phyloP scores from a whole-genome alignment of 2,797 vertebrate genomes.

The Morus bassanus region DNA sequence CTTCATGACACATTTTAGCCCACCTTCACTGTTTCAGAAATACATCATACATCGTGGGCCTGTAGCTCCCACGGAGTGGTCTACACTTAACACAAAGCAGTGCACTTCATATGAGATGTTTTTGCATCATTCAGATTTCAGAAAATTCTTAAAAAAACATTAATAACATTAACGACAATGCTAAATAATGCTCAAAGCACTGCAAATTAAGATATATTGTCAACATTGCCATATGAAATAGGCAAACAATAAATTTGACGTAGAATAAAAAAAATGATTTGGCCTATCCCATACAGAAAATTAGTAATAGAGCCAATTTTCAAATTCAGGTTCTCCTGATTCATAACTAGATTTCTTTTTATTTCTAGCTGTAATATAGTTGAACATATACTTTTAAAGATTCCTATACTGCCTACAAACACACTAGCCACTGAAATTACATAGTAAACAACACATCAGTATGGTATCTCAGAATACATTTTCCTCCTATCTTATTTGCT shows the following conservation, averaged over 20 bases:
- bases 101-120: background rate
- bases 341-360: background rate
- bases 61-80: background rate
- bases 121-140: background rate
- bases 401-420: background rate
- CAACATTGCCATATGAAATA: background rate
- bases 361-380: background rate
- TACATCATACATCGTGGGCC: accelerated
- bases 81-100: background rate
- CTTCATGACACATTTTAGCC: background rate
- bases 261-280: background rate
- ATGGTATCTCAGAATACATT: background rate
- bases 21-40: background rate
- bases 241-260: background rate
- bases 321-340: background rate
- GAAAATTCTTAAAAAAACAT: background rate
- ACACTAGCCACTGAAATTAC: background rate
- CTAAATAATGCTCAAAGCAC: background rate
- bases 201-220: background rate
- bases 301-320: background rate
- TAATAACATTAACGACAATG: background rate
- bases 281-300: background rate
- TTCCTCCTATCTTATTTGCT: background rate
- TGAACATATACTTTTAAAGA: background rate
- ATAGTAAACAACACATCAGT: background rate